Evolutionary conservation across 2,113 vertebrate species (phyloP).

Genomic region (Meriones unguiculatus): DNA sequence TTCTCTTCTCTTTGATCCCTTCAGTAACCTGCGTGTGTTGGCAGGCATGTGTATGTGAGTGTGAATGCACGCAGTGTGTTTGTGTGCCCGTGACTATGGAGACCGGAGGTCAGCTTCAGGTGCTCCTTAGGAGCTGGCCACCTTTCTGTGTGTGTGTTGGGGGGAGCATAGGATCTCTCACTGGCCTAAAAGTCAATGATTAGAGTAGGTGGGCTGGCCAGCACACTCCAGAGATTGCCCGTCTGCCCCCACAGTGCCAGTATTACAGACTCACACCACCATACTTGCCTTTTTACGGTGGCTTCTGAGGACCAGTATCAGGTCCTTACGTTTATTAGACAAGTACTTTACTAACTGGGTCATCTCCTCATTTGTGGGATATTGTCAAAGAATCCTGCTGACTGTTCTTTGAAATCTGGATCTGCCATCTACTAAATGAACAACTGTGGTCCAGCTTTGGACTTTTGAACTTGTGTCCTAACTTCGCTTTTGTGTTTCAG

Average conservation of each 20-base stretch:
- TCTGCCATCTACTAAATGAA: slow-evolving; percentile 5
- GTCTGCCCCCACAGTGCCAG: not conserved
- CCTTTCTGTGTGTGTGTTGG: not conserved
- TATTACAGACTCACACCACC: not conserved
- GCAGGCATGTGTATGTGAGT: not conserved
- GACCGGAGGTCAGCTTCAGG: not conserved
- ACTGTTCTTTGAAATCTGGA: slow-evolving; percentile 36
- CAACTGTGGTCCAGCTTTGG: slow-evolving; percentile 1
- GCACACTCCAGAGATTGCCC: not conserved
- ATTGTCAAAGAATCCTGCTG: slow-evolving; percentile 7
- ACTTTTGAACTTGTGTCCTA: slow-evolving; percentile 46
- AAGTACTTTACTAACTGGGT: not conserved
- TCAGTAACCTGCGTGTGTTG: not conserved
- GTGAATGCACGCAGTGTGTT: not conserved
- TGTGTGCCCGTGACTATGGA: not conserved
- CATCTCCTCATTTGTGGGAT: not conserved
- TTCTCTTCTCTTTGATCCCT: slow-evolving; percentile 27
- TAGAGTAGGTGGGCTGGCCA: not conserved
- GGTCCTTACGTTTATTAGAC: not conserved
- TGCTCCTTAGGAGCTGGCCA: not conserved
- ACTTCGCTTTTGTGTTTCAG: slow-evolving; percentile 37
- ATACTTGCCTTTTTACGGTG: not conserved
- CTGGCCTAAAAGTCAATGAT: not conserved
- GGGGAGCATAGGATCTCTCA: not conserved
- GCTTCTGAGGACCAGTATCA: not conserved